Evolutionary conservation across 2,888 invertebrate species (phyloP).

Genomic region (Boloria euphrosyne): DNA sequence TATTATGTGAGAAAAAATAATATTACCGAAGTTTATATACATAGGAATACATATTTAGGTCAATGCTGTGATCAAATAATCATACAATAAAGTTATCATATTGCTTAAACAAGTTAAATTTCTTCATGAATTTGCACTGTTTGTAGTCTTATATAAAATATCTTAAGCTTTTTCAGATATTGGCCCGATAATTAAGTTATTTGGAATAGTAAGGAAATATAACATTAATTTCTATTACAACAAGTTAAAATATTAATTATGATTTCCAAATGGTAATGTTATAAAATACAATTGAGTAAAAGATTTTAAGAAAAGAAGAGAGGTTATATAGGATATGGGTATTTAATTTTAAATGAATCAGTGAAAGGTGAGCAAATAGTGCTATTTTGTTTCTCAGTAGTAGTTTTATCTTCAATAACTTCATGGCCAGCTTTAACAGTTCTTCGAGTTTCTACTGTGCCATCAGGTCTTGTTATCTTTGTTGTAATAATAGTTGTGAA

Average conservation of each 20-base stretch:
- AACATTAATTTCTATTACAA: slow-evolving; percentile 34
- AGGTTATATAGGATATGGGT: slow-evolving; percentile 56
- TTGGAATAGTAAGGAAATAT: not conserved
- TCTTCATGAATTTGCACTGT: no score
- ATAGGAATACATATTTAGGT: no score
- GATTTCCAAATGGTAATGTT: slow-evolving; percentile 14
- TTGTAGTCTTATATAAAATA: no score
- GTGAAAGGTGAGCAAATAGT: slow-evolving; percentile 41
- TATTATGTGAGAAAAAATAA: no score
- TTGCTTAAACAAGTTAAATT: no score
- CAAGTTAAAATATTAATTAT: slow-evolving; percentile 25
- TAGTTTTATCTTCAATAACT: slow-evolving; percentile 60
- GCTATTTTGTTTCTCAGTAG: slow-evolving; percentile 9
- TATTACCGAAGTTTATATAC: no score
- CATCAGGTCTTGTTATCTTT: slow-evolving; percentile 70
- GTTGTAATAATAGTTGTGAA: slow-evolving; percentile 74
- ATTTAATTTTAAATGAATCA: slow-evolving; percentile 35
- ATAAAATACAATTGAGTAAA: slow-evolving; percentile 51
- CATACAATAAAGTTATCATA: no score
- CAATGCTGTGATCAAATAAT: no score
- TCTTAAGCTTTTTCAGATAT: not conserved
- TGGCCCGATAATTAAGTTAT: not conserved
- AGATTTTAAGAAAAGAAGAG: slow-evolving; percentile 63
- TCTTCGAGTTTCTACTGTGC: slow-evolving; percentile 66
- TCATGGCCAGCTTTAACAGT: slow-evolving; percentile 72